Evolutionary conservation across 2,888 invertebrate species (phyloP).

Genomic region (Lomographa bimaculata): DNA sequence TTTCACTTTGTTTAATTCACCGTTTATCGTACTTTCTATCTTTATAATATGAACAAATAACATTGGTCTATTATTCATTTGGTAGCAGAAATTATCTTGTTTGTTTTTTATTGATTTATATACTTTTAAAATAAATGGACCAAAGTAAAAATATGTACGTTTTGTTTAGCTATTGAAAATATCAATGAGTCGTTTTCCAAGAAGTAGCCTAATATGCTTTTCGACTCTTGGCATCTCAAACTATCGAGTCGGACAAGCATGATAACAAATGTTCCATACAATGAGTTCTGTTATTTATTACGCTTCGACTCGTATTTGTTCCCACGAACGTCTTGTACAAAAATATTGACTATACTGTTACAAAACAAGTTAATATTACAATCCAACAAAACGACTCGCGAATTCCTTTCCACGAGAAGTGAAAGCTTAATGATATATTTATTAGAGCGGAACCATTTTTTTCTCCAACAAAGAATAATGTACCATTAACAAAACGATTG

Average conservation of each 20-base stretch:
- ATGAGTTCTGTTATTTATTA: constrained; percentile 10
- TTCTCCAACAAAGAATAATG: constrained; percentile 37
- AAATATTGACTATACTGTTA: constrained; percentile 39
- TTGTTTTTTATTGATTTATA: too few species aligned
- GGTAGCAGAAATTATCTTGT: too few species aligned
- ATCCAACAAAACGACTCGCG: constrained; percentile 46
- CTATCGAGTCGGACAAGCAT: constrained; percentile 4
- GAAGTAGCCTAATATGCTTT: constrained; percentile 3
- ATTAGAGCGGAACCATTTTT: constrained; percentile 65
- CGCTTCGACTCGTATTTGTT: constrained; percentile 14
- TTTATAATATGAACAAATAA: too few species aligned
- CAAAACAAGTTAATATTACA: constrained; percentile 39
- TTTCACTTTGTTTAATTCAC: too few species aligned
- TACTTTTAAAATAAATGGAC: too few species aligned
- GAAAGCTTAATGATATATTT: constrained; percentile 70
- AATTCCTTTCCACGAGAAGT: constrained; percentile 65
- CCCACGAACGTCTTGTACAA: constrained; percentile 15
- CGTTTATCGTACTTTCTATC: too few species aligned
- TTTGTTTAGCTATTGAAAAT: too few species aligned
- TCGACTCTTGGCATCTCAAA: constrained; percentile 13
- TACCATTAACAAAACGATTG: constrained; percentile 46
- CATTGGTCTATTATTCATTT: too few species aligned
- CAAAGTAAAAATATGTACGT: too few species aligned
- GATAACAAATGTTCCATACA: constrained; percentile 4
- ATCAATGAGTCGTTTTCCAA: too few species aligned